Conservation (phyloP, 2,113 vertebrate genomes). For the Tonatia bakeri region DNA sequence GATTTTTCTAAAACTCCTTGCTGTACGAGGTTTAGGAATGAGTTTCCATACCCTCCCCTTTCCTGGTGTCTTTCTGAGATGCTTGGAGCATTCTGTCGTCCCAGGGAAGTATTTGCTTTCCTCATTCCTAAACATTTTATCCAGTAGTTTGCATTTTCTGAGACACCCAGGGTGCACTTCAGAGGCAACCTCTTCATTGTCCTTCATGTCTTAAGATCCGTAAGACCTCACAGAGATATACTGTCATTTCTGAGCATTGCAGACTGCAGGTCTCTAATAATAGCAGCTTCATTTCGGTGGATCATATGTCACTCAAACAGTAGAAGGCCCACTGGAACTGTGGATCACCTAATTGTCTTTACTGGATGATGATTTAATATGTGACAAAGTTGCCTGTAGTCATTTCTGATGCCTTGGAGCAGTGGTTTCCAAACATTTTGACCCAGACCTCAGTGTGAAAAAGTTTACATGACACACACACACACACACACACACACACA, state of each 20-base stretch:
- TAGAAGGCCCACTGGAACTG: background rate
- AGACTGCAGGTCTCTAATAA: slow-evolving; percentile 16
- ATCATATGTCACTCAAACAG: slow-evolving; percentile 4
- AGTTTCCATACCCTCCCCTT: background rate
- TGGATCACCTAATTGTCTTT: slow-evolving; percentile 35
- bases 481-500: background rate
- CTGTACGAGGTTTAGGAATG: background rate
- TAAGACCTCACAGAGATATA: background rate
- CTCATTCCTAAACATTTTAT: background rate
- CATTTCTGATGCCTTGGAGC: slow-evolving; percentile 20
- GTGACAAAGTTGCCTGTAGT: background rate
- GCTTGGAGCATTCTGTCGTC: background rate
- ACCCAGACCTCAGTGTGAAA: background rate
- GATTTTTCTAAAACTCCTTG: background rate
- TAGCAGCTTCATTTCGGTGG: slow-evolving; percentile 45
- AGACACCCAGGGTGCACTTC: background rate
- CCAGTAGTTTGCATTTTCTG: slow-evolving; percentile 5
- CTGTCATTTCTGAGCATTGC: background rate
- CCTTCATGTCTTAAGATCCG: background rate
- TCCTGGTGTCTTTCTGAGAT: background rate
- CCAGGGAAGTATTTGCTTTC: background rate
- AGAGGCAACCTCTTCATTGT: background rate
- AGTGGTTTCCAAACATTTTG: slow-evolving; percentile 38
- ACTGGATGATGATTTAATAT: slow-evolving; percentile 32
- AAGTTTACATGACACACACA: background rate